phyloP scores from a whole-genome alignment of 2,797 vertebrate genomes.

The Phalanger gymnotis region DNA sequence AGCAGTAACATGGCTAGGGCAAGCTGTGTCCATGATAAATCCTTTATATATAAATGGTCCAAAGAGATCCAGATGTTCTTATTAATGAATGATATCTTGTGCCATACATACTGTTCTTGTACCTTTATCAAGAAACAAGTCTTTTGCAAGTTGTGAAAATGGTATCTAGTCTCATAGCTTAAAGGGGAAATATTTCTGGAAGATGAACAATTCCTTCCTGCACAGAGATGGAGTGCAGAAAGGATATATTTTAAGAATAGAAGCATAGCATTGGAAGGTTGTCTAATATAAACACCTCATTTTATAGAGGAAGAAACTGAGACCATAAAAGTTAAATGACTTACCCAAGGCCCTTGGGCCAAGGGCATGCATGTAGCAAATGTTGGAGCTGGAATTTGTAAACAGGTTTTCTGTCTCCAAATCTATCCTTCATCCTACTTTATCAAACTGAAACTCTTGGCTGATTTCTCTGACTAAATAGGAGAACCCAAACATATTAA shows the following conservation, averaged over 20 bases:
- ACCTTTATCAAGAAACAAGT: slow-evolving; percentile 47
- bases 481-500: neutral
- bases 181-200: neutral
- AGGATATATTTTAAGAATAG: neutral
- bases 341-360: neutral
- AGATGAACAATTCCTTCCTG: neutral
- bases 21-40: slow-evolving; percentile 49
- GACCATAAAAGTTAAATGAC: neutral
- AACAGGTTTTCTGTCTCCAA: neutral
- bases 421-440: neutral
- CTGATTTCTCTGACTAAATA: slow-evolving; percentile 21
- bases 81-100: slow-evolving; percentile 21
- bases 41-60: slow-evolving; percentile 52
- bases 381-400: neutral
- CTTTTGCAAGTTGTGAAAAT: neutral
- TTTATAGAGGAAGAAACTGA: neutral
- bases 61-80: slow-evolving; percentile 29
- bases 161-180: neutral
- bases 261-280: neutral
- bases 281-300: neutral
- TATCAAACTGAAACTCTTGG: slow-evolving; percentile 2
- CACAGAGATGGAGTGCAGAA: neutral
- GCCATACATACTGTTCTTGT: neutral
- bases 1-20: slow-evolving; percentile 26
- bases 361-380: neutral